phyloP scores from a whole-genome alignment of 2,888 invertebrate species.

The Hymenopus coronatus region DNA sequence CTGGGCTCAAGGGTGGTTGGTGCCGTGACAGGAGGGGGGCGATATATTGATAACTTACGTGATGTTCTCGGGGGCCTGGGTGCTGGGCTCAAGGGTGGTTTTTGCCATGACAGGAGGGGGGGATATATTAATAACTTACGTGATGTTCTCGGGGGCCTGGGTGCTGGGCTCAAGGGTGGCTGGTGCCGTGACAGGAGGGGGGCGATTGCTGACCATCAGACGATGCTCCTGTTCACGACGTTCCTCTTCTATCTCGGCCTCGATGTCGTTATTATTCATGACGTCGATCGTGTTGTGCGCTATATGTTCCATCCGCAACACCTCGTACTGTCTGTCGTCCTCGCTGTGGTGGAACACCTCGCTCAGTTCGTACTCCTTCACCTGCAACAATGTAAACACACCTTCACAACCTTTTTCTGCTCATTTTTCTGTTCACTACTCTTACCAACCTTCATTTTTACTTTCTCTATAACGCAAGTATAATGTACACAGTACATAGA shows the following conservation, averaged over 20 bases:
- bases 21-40: conserved; percentile 18
- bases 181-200: conserved; percentile 36
- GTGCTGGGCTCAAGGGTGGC: conserved; percentile 36
- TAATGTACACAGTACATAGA: too few species aligned
- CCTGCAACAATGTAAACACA: conserved; percentile 49
- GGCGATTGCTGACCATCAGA: not conserved
- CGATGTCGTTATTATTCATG: conserved; percentile 34
- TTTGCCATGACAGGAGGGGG: conserved; percentile 34
- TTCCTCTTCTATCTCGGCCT: conserved; percentile 77
- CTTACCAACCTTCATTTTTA: too few species aligned
- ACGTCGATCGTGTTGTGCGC: conserved; percentile 51
- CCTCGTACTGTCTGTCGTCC: conserved; percentile 74
- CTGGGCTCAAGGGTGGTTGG: conserved; percentile 39
- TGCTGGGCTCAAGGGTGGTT: conserved; percentile 37
- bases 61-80: conserved; percentile 38
- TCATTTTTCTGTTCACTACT: too few species aligned
- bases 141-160: conserved; percentile 38
- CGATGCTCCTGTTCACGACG: conserved; percentile 48
- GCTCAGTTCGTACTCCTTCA: conserved; percentile 83
- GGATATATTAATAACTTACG: conserved; percentile 5
- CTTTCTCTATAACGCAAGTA: too few species aligned
- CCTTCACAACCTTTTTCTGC: too few species aligned
- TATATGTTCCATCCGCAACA: conserved; percentile 62
- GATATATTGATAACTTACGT: not conserved
- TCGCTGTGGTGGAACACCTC: conserved; percentile 82